A percentile compares a stretch with the other conserved stretches of the same genome.
phyloP scores from a whole-genome alignment of 2,113 vertebrate species.

The Corynorhinus townsendii region DNA sequence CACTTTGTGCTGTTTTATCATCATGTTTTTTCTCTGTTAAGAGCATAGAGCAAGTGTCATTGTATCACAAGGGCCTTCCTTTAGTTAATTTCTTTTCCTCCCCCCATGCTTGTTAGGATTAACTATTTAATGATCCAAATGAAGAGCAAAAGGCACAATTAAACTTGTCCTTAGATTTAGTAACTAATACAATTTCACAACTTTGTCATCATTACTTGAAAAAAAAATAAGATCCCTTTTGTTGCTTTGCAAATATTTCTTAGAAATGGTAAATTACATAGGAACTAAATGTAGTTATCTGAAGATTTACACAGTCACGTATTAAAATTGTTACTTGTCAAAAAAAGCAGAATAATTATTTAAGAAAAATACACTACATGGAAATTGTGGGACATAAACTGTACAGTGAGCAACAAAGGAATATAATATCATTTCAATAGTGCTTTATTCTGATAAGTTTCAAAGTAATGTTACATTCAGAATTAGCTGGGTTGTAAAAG shows the following conservation, averaged over 20 bases:
- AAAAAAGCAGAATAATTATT: slow-evolving; percentile 66
- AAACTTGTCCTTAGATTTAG: slow-evolving; percentile 38
- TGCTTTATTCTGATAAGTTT: slow-evolving; percentile 70
- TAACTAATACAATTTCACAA: slow-evolving; percentile 16
- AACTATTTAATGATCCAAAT: slow-evolving; percentile 80
- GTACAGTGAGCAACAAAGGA: slow-evolving; percentile 56
- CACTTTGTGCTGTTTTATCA: slow-evolving; percentile 99
- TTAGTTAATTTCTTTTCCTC: slow-evolving; percentile 91
- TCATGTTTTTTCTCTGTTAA: slow-evolving; percentile 86
- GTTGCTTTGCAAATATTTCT: not conserved
- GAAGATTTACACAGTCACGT: slow-evolving; percentile 48
- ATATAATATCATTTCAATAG: slow-evolving; percentile 55
- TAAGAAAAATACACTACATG: slow-evolving; percentile 60
- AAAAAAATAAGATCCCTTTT: not conserved
- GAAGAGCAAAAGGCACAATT: slow-evolving; percentile 23
- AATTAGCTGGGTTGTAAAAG: slow-evolving; percentile 68
- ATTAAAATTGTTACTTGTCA: slow-evolving; percentile 42
- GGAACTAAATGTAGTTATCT: slow-evolving; percentile 55
- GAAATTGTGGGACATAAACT: slow-evolving; percentile 68
- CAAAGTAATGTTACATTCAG: slow-evolving; percentile 62
- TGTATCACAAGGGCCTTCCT: slow-evolving; percentile 94
- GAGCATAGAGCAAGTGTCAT: slow-evolving; percentile 97
- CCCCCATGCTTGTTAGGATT: slow-evolving; percentile 85
- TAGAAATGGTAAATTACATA: slow-evolving; percentile 3
- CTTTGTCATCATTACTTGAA: not conserved